These are phyloP conservation scores for Caenorhabditis doughertyi DNA, from an alignment of 2,888 invertebrate genomes.

Conservation along the genomic window DNA sequence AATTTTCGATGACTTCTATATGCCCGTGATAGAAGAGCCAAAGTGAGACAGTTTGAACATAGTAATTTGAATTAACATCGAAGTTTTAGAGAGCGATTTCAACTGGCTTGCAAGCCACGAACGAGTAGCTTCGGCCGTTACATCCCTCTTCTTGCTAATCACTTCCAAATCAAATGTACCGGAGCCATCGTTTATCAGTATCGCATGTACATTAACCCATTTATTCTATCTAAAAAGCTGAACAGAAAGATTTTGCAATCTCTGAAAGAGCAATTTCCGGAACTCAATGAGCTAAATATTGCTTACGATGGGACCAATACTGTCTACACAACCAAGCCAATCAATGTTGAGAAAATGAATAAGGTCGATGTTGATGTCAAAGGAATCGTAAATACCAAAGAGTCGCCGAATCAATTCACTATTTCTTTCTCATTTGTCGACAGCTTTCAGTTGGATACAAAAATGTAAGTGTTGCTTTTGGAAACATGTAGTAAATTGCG, in stretches of 20 bases:
- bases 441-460: slow-evolving; percentile 31
- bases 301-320: slow-evolving; percentile 54
- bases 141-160: slow-evolving; percentile 35
- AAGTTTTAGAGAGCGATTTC: slow-evolving; percentile 19
- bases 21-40: neutral
- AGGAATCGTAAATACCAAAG: slow-evolving; percentile 21
- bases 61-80: neutral
- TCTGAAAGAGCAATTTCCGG: slow-evolving; percentile 7
- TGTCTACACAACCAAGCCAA: slow-evolving; percentile 20
- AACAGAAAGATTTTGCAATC: slow-evolving; percentile 31
- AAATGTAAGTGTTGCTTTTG: slow-evolving; percentile 11
- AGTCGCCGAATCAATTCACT: slow-evolving; percentile 14
- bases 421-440: slow-evolving; percentile 12
- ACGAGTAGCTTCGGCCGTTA: neutral
- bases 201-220: slow-evolving; percentile 28
- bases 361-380: slow-evolving; percentile 4
- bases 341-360: slow-evolving; percentile 19
- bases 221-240: slow-evolving; percentile 49
- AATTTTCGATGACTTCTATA: neutral
- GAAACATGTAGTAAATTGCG: neutral
- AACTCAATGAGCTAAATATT: neutral
- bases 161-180: slow-evolving; percentile 38
- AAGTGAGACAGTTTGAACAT: neutral
- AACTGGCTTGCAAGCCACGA: neutral
- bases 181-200: slow-evolving; percentile 37